These are phyloP conservation scores for Psophia crepitans DNA, from an alignment of 2,113 vertebrate species.

Conservation along the genomic window DNA sequence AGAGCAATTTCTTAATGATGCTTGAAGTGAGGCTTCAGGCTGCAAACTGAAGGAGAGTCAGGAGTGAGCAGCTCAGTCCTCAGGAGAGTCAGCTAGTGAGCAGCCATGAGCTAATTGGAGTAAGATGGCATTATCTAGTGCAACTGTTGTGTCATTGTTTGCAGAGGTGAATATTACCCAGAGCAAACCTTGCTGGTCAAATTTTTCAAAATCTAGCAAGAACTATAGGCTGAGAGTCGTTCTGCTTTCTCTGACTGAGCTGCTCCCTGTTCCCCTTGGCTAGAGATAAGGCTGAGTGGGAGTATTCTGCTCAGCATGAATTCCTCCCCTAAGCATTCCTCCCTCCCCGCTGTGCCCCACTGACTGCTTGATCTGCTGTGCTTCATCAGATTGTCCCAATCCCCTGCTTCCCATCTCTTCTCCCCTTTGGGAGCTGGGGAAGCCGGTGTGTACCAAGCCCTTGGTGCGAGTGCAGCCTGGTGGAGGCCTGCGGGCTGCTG, in stretches of 20 bases:
- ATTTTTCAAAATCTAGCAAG: background rate
- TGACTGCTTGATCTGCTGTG: background rate
- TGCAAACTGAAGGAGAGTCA: no score
- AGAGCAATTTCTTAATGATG: background rate
- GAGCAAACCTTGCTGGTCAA: background rate
- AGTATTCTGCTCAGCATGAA: background rate
- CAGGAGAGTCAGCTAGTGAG: background rate
- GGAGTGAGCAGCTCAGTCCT: no score
- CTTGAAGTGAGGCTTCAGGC: background rate
- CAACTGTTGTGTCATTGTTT: background rate
- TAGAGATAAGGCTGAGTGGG: background rate
- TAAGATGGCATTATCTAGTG: background rate
- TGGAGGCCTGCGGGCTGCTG: background rate
- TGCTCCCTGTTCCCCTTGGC: background rate
- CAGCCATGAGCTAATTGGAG: background rate
- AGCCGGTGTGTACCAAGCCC: background rate
- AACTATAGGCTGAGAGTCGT: background rate
- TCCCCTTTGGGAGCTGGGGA: background rate
- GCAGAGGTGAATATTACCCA: background rate
- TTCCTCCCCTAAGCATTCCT: slow-evolving; percentile 9
- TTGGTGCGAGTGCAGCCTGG: background rate
- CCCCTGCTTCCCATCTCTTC: background rate
- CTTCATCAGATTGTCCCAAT: background rate
- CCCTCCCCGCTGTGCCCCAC: background rate
- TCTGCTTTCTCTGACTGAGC: background rate